Evolutionary conservation across 1,140 invertebrate genomes (phyloP).

Genomic region (Lordiphosa clarofinis): DNA sequence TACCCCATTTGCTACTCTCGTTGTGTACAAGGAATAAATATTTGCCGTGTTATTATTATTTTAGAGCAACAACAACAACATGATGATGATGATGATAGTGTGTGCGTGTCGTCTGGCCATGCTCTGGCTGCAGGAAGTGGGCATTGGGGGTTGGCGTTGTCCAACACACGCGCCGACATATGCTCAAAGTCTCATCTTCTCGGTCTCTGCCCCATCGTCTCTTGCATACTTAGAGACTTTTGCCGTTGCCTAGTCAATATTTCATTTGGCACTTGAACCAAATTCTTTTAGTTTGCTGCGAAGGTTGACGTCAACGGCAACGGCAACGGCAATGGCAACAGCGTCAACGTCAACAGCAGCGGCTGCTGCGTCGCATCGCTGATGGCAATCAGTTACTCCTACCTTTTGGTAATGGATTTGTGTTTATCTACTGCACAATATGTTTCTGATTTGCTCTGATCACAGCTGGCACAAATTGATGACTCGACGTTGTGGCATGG

Average conservation of each 20-base stretch:
- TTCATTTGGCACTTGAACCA: conserved; percentile 77
- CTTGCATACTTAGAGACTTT: conserved; percentile 16
- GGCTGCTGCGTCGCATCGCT: background rate
- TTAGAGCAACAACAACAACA: conserved; percentile 45
- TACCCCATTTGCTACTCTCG: conserved; percentile 11
- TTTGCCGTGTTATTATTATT: conserved; percentile 67
- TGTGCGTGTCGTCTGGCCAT: conserved; percentile 12
- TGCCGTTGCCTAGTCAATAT: conserved; percentile 69
- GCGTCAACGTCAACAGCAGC: conserved; percentile 3
- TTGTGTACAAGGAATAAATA: conserved; percentile 38
- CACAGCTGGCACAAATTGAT: no score
- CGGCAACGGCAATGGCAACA: conserved; percentile 15
- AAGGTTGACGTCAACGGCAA: conserved; percentile 41
- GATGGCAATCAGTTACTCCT: no score
- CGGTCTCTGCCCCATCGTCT: conserved; percentile 30
- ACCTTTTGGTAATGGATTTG: no score
- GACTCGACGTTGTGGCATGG: no score
- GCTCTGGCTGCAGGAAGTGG: conserved; percentile 4
- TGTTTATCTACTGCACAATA: no score
- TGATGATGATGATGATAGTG: conserved; percentile 17
- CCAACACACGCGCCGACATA: conserved; percentile 48
- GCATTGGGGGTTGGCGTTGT: background rate
- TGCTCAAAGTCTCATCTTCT: conserved; percentile 45
- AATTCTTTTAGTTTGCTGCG: conserved; percentile 73
- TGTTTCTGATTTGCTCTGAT: no score